phyloP scores from a whole-genome alignment of 2,113 vertebrate species.

The Leptosomus discolor region DNA sequence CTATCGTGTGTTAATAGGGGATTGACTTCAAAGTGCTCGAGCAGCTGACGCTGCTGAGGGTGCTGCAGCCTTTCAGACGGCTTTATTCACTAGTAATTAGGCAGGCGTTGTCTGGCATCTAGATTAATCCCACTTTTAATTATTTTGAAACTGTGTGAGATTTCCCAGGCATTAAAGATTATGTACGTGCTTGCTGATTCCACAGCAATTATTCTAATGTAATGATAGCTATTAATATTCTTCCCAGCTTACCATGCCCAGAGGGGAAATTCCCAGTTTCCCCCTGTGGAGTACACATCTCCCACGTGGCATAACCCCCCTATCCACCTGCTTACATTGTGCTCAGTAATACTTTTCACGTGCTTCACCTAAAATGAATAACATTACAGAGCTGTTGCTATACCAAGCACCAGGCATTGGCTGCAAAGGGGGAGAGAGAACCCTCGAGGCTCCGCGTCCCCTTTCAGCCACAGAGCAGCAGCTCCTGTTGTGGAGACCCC shows the following conservation, averaged over 20 bases:
- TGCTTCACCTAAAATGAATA: background rate
- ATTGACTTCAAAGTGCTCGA: background rate
- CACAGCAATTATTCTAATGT: slow-evolving; percentile 54
- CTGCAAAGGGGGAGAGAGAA: background rate
- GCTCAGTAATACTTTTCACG: background rate
- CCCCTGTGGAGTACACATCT: background rate
- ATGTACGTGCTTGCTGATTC: slow-evolving; percentile 1
- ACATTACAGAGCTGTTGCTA: background rate
- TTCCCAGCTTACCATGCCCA: slow-evolving; percentile 31
- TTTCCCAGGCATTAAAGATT: slow-evolving; percentile 60
- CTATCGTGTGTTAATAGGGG: accelerated
- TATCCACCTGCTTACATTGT: background rate
- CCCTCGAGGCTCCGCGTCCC: background rate
- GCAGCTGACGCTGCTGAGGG: background rate
- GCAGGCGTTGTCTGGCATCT: slow-evolving; percentile 39
- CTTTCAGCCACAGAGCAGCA: background rate
- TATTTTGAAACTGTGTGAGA: slow-evolving; percentile 58
- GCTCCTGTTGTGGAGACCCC: background rate
- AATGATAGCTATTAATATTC: slow-evolving; percentile 32
- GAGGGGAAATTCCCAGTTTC: slow-evolving; percentile 8
- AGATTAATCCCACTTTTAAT: slow-evolving; percentile 63
- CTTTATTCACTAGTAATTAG: slow-evolving; percentile 29
- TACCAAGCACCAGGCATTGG: accelerated
- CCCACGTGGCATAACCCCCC: background rate
- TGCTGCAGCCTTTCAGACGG: slow-evolving; percentile 4